These are phyloP conservation scores for Romanomermis culicivorax DNA, from an alignment of 2,888 invertebrate species.

Conservation along the genomic window DNA sequence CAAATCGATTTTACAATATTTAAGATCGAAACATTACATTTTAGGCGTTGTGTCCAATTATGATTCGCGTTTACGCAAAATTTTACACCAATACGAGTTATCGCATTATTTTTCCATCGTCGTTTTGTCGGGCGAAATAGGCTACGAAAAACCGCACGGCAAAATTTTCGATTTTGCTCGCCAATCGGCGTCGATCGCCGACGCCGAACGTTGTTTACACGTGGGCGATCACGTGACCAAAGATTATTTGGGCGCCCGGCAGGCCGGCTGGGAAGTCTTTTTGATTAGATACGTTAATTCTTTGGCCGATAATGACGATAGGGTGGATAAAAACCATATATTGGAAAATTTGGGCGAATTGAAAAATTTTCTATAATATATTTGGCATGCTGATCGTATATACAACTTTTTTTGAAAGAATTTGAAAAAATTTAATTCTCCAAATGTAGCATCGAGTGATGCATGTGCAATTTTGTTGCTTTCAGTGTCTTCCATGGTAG, in stretches of 20 bases:
- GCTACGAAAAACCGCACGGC: background rate
- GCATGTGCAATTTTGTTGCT: no score
- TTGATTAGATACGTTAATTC: background rate
- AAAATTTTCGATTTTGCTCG: background rate
- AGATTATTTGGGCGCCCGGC: conserved; percentile 3
- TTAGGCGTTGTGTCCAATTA: background rate
- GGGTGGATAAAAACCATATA: conserved; percentile 13
- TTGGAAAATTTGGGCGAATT: background rate
- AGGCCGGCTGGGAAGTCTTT: background rate
- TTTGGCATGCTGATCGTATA: no score
- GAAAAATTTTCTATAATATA: no score
- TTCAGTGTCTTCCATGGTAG: no score
- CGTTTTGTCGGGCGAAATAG: background rate
- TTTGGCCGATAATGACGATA: background rate
- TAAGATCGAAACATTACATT: background rate
- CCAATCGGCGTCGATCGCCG: background rate
- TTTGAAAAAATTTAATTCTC: no score
- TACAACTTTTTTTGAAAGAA: no score
- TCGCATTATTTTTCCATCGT: background rate
- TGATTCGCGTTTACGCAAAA: background rate
- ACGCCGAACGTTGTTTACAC: background rate
- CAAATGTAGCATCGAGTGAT: no score
- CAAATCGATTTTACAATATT: background rate
- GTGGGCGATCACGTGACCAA: background rate
- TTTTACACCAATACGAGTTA: background rate